Conservation (phyloP, 2,797 vertebrate species). For the Anguilla megastoma region DNA sequence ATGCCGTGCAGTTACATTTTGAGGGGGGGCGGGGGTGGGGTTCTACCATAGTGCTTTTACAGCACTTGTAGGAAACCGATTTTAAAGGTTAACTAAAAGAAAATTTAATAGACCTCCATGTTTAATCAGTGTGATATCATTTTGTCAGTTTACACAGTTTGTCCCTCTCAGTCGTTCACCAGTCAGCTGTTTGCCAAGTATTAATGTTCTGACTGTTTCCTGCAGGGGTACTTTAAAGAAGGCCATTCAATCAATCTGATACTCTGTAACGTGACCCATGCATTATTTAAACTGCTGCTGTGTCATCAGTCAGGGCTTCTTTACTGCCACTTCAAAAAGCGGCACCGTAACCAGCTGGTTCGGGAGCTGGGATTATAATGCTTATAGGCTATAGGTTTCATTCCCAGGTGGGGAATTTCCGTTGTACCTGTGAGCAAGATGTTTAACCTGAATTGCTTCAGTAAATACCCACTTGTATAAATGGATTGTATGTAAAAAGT, state of each 20-base stretch:
- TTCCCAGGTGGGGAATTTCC: no score
- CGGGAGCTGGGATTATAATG: no score
- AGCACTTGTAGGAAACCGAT: neutral
- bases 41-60: neutral
- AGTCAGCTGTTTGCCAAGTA: neutral
- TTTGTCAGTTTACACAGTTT: neutral
- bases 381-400: no score
- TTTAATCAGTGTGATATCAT: neutral
- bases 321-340: neutral
- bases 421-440: no score
- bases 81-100: neutral
- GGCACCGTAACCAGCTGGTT: neutral
- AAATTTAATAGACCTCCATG: neutral
- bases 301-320: neutral
- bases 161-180: neutral
- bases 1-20: neutral
- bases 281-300: neutral
- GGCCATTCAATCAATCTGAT: neutral
- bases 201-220: neutral
- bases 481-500: no score
- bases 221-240: neutral
- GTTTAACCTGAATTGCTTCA: no score
- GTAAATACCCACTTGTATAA: no score
- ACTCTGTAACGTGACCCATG: neutral
- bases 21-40: neutral